Evolutionary conservation across 2,797 vertebrate species (phyloP).

Genomic region (Melanotaenia parkinsoni): DNA sequence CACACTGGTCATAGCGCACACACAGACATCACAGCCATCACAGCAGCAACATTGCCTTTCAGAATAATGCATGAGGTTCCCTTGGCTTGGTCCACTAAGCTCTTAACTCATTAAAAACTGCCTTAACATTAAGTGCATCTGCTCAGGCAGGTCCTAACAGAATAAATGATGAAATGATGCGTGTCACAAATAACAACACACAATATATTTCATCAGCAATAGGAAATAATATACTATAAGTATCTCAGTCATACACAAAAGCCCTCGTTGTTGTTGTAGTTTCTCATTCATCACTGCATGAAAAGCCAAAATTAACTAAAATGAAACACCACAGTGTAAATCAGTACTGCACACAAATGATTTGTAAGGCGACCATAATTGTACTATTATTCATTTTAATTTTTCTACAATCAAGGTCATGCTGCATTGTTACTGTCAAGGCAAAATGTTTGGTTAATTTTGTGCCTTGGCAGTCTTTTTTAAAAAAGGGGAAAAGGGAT

Average conservation of each 20-base stretch:
- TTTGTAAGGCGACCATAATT: neutral
- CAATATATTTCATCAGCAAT: neutral
- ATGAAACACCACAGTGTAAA: neutral
- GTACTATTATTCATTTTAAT: neutral
- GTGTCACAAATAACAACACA: neutral
- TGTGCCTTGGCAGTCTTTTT: no score
- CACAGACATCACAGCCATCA: no score
- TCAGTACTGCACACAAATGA: neutral
- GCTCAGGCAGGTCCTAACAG: neutral
- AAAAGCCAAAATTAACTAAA: neutral
- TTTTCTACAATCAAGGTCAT: neutral
- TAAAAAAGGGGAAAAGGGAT: no score
- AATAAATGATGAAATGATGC: neutral
- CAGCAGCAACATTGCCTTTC: no score
- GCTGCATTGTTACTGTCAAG: neutral
- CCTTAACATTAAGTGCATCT: neutral
- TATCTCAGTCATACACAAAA: neutral
- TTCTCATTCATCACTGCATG: neutral
- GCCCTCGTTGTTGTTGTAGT: neutral
- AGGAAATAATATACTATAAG: neutral
- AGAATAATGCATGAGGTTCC: neutral
- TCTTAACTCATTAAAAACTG: neutral
- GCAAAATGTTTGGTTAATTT: no score
- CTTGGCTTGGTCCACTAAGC: neutral
- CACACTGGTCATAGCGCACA: no score